These are phyloP conservation scores for Peromyscus attwateri DNA, from an alignment of 2,797 vertebrate species.

Conservation along the genomic window DNA sequence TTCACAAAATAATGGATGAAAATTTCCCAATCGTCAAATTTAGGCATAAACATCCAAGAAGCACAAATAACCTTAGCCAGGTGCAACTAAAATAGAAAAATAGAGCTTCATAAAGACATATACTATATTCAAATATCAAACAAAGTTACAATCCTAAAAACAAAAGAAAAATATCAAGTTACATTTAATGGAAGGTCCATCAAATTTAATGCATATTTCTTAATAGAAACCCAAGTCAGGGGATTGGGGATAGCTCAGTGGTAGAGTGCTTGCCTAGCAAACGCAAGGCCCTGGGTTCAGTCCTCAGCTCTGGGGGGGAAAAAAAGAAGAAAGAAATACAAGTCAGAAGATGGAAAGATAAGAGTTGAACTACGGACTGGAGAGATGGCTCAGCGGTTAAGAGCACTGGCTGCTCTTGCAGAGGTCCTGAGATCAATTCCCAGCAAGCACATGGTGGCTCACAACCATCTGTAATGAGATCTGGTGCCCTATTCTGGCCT, in stretches of 20 bases:
- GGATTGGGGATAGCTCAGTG: no score
- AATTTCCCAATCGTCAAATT: not conserved
- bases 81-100: not conserved
- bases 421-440: no score
- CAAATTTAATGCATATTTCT: not conserved
- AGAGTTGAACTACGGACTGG: not conserved
- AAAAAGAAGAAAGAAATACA: no score
- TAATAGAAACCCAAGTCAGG: not conserved
- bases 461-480: no score
- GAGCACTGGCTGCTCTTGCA: no score
- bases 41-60: not conserved
- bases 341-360: not conserved
- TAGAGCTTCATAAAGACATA: not conserved
- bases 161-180: not conserved
- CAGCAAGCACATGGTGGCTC: no score
- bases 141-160: not conserved
- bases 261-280: no score
- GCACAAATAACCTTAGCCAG: not conserved
- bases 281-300: no score
- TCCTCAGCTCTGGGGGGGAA: no score
- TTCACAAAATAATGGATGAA: not conserved
- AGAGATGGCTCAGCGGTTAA: no score
- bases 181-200: not conserved
- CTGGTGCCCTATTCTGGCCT: no score
- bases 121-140: not conserved